A percentile compares a stretch with the other conserved stretches of the same genome.
phyloP scores from a whole-genome alignment of 2,888 invertebrate species.

The Epicampocera succincta region DNA sequence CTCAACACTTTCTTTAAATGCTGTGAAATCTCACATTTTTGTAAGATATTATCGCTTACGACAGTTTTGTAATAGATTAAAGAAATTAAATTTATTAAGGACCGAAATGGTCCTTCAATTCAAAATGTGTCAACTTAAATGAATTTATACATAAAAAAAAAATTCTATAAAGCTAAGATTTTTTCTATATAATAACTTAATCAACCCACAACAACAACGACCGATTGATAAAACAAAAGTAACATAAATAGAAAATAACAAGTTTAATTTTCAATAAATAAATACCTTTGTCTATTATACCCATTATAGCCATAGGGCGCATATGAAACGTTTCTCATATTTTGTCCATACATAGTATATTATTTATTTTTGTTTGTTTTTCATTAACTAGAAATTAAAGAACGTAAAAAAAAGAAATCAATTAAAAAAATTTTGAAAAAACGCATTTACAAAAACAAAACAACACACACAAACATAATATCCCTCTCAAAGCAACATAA shows the following conservation, averaged over 20 bases:
- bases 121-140: too few relatives aligned
- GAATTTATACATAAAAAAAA: too few relatives aligned
- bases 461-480: constrained; percentile 16
- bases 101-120: too few relatives aligned
- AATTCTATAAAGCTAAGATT: too few relatives aligned
- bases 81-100: too few relatives aligned
- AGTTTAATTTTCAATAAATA: constrained; percentile 66
- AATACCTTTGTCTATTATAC: constrained; percentile 75
- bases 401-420: constrained; percentile 45
- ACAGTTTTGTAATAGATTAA: too few relatives aligned
- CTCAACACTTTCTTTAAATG: too few relatives aligned
- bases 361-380: constrained; percentile 49
- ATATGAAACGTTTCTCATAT: constrained; percentile 74
- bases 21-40: too few relatives aligned
- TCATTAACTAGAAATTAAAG: constrained; percentile 66
- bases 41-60: too few relatives aligned
- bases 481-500: neutral
- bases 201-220: too few relatives aligned
- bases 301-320: constrained; percentile 76
- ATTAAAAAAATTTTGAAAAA: constrained; percentile 50
- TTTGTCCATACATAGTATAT: constrained; percentile 74
- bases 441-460: constrained; percentile 2
- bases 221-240: constrained; percentile 13
- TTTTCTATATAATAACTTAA: too few relatives aligned
- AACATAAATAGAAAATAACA: constrained; percentile 17